phyloP scores from a whole-genome alignment of 1,140 invertebrate species.

The Cyclina sinensis region DNA sequence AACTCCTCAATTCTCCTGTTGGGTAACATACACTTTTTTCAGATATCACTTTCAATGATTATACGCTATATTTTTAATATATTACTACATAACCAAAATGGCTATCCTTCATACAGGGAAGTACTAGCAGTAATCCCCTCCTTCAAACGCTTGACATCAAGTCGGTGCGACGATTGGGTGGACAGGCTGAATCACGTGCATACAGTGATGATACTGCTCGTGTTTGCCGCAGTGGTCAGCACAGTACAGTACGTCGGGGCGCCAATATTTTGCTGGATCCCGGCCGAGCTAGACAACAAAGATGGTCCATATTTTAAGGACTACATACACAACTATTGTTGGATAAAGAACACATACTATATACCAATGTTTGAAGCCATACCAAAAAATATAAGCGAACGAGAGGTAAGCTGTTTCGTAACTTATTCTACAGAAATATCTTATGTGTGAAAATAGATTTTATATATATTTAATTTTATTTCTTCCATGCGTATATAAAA shows the following conservation, averaged over 20 bases:
- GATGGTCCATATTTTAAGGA: conserved; percentile 47
- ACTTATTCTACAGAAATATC: too few species aligned
- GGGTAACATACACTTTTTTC: too few species aligned
- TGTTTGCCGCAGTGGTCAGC: conserved; percentile 76
- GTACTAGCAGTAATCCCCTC: not conserved
- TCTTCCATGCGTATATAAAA: too few species aligned
- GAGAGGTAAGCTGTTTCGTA: conserved; percentile 72
- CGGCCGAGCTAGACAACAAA: conserved; percentile 69
- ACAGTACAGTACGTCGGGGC: conserved; percentile 93
- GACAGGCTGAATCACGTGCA: conserved; percentile 77
- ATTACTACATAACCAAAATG: too few species aligned
- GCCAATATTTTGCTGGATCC: conserved; percentile 82
- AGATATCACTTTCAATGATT: too few species aligned
- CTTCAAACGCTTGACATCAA: not conserved
- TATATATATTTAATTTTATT: too few species aligned
- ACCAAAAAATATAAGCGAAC: conserved; percentile 70
- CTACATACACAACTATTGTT: conserved; percentile 91
- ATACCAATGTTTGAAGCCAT: conserved; percentile 79
- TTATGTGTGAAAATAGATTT: too few species aligned
- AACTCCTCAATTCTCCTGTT: too few species aligned
- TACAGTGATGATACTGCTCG: conserved; percentile 74
- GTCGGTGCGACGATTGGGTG: conserved; percentile 70
- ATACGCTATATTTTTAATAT: too few species aligned
- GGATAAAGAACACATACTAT: conserved; percentile 97
- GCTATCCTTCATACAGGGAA: not conserved